Conservation (phyloP, 2,113 vertebrate species). For the Neolamprologus cancellatus region DNA sequence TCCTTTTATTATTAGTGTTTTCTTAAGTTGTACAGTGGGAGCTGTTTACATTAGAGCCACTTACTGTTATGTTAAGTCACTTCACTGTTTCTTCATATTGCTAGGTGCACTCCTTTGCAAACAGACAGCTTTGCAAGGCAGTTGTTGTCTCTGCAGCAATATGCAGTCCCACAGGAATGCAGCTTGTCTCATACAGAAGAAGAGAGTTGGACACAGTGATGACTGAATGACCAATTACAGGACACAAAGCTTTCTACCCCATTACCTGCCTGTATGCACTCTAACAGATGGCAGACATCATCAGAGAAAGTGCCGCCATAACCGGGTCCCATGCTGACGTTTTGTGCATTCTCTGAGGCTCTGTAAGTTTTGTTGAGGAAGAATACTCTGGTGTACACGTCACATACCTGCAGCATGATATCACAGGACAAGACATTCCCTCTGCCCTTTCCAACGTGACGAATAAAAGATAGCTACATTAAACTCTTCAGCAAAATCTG, state of each 20-base stretch:
- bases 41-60: background rate
- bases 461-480: background rate
- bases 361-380: background rate
- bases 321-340: background rate
- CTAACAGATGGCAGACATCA: background rate
- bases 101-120: background rate
- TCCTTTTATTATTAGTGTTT: background rate
- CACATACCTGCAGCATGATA: background rate
- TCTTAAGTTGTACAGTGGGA: background rate
- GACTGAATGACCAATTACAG: conserved; percentile 44
- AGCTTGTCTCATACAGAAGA: background rate
- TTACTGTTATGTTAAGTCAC: background rate
- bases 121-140: background rate
- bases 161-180: conserved; percentile 36
- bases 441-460: background rate
- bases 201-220: conserved; percentile 11
- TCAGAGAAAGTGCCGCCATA: background rate
- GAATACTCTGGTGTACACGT: background rate
- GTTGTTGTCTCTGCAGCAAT: background rate
- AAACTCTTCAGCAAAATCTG: background rate
- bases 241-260: conserved; percentile 11
- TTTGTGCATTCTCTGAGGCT: background rate
- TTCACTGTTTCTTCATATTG: background rate
- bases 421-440: background rate
- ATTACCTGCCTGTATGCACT: conserved; percentile 8